Evolutionary conservation across 2,113 vertebrate species (phyloP), one percentile per base, ranked within the genome.

Genomic region (Daubentonia madagascariensis): DNA sequence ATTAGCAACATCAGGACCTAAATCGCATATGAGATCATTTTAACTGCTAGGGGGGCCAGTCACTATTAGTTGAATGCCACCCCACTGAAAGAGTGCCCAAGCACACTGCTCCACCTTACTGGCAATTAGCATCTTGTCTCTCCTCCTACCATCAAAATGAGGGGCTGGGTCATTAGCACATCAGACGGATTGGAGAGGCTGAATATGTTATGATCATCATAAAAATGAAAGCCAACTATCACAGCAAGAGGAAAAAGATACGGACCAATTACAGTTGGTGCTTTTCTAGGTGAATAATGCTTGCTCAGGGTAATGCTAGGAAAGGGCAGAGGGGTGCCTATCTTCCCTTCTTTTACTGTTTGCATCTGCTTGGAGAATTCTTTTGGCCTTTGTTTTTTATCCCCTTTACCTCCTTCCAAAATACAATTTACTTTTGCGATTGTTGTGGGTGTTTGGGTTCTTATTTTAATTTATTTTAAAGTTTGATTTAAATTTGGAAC

Each of bases 401-500:
- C 57, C 96, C 72, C 43, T 76, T 97, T 45, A 28, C 81, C 97
- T 86, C 59, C 91, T 96, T 97, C 43, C 89, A 97, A 96, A 97
- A 96, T 94, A 94, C 96, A 97, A 97, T 93, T 95, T 95, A 85
- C 61, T 94, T 98, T 97, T 95, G 92, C 93, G 95, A 97, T 89
- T 98, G 85, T 90, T 93, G 93, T 87, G 85, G 98, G 98, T 96
- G 72, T 98, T 97, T 98, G 95, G 97, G 96, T 98, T 98, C 95
- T 98, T 85, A 92, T 96, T 98, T 98, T 96, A 98, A 98, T 98
- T 98, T 98, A 98, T 76, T 94, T 61, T 90, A 95, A 98, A 98
- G 92, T 95, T 98, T 96, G 81, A 96, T 98, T 98, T 98, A 98
- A 98, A 98, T 98, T 83, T 98, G 97, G 97, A 98, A 98, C 92